Percentiles rank a stretch among this genome's conserved stretches.
phyloP scores from a whole-genome alignment of 2,113 vertebrate species.

The Xyrauchen texanus region DNA sequence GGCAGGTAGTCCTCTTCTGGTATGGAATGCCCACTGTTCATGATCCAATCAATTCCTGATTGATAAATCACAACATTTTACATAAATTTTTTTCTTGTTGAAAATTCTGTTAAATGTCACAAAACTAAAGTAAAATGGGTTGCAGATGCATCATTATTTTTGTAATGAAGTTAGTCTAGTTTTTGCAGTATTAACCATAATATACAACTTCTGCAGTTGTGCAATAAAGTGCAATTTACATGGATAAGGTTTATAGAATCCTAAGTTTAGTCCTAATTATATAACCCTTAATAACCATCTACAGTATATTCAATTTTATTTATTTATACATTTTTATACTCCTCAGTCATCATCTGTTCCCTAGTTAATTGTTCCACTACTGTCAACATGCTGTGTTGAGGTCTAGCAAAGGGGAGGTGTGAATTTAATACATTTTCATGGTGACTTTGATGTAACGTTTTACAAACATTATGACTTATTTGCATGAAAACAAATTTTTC shows the following conservation, averaged over 20 bases:
- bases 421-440: constrained; percentile 38
- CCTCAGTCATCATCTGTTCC: background rate
- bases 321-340: background rate
- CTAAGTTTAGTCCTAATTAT: background rate
- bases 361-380: constrained; percentile 22
- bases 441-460: constrained; percentile 23
- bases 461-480: constrained; percentile 4
- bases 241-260: too few species aligned
- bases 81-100: too few species aligned
- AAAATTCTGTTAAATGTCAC: too few species aligned
- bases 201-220: too few species aligned
- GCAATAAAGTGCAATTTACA: background rate
- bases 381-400: background rate
- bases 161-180: too few species aligned
- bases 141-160: too few species aligned
- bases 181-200: too few species aligned
- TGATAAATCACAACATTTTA: too few species aligned
- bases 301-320: background rate
- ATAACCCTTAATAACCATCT: background rate
- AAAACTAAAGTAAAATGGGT: too few species aligned
- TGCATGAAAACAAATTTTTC: background rate
- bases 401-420: constrained; percentile 15
- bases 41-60: too few species aligned
- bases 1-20: too few species aligned
- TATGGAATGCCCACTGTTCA: too few species aligned